phyloP scores from a whole-genome alignment of 2,113 vertebrate species.

The Phalacrocorax brasilianus region DNA sequence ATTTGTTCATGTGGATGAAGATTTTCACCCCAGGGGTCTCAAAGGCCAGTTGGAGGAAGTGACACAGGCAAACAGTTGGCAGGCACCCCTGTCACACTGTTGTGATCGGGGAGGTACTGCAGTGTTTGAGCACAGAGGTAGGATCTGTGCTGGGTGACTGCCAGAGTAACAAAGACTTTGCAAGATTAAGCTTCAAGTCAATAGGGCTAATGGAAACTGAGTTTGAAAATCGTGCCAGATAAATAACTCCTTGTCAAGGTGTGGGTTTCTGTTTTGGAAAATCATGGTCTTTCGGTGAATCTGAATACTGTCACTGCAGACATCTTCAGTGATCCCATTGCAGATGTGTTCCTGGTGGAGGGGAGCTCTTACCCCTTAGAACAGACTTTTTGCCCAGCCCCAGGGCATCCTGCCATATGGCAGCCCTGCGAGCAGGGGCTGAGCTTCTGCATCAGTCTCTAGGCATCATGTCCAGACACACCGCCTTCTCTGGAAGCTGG shows the following conservation, averaged over 20 bases:
- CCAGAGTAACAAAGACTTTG: not conserved
- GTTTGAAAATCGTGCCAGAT: not conserved
- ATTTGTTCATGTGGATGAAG: not conserved
- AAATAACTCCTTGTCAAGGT: not conserved
- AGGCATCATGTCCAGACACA: accelerated
- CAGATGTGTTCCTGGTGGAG: not conserved
- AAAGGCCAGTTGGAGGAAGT: not conserved
- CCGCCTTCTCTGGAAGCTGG: not conserved
- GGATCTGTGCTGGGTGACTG: not conserved
- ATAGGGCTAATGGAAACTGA: not conserved
- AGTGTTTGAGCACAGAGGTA: not conserved
- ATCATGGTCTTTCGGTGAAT: accelerated
- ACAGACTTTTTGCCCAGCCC: too few species aligned
- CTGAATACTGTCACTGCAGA: not conserved
- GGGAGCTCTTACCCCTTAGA: not conserved
- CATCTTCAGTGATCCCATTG: not conserved
- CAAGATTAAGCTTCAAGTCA: not conserved
- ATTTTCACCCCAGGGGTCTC: not conserved
- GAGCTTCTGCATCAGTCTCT: not conserved
- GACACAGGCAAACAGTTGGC: accelerated
- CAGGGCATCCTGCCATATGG: accelerated
- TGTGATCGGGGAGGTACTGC: not conserved
- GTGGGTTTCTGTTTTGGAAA: not conserved
- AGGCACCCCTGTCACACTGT: not conserved
- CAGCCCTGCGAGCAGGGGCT: too few species aligned